Conservation (phyloP, 2,888 invertebrate genomes). For the Tanypteryx hageni region DNA sequence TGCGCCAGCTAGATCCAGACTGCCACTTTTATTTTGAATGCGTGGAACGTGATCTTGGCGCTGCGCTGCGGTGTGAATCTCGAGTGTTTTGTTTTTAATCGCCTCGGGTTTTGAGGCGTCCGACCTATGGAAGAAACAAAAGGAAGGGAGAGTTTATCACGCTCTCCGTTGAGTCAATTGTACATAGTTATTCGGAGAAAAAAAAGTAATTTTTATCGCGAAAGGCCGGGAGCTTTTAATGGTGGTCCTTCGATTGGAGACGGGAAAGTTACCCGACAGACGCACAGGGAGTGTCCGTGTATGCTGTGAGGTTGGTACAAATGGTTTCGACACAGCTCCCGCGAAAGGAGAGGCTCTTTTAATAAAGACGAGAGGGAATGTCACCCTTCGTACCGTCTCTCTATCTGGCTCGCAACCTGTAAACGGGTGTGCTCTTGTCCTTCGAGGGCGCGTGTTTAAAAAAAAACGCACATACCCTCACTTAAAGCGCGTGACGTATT, state of each 20-base stretch:
- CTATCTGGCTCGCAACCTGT: not conserved
- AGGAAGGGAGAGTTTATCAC: too few relatives aligned
- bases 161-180: too few relatives aligned
- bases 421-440: not conserved
- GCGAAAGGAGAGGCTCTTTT: not conserved
- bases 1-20: not conserved
- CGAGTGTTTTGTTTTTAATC: too few relatives aligned
- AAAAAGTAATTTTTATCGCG: too few relatives aligned
- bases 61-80: too few relatives aligned
- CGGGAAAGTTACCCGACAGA: too few relatives aligned
- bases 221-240: too few relatives aligned
- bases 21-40: not conserved
- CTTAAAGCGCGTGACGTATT: conserved; percentile 9
- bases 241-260: too few relatives aligned
- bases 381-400: not conserved
- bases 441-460: not conserved
- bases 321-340: not conserved
- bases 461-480: not conserved
- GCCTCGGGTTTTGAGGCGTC: too few relatives aligned
- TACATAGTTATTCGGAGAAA: too few relatives aligned
- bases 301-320: not conserved
- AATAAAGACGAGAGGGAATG: not conserved
- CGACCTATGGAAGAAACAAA: too few relatives aligned
- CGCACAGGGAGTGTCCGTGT: not conserved
- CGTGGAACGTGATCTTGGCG: too few relatives aligned